phyloP scores from a whole-genome alignment of 2,113 vertebrate species.

The Diglossa brunneiventris region DNA sequence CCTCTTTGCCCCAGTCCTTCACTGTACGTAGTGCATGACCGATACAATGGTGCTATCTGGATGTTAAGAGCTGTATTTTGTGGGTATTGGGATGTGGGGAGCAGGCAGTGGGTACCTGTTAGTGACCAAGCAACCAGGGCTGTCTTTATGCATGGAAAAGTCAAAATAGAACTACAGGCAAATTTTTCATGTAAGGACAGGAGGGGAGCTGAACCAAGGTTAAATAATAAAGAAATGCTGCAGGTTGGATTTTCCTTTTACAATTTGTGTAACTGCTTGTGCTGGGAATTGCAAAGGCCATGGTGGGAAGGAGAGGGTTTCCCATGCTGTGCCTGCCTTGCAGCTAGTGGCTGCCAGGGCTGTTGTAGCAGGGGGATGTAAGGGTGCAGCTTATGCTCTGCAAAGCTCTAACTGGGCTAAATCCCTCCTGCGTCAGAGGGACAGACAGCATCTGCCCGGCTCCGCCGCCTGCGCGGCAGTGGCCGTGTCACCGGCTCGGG shows the following conservation, averaged over 20 bases:
- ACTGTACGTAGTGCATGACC: fast-evolving
- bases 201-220: neutral
- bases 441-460: neutral
- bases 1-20: neutral
- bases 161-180: neutral
- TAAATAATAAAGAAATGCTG: neutral
- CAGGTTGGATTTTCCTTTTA: neutral
- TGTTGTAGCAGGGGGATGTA: neutral
- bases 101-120: too few relatives aligned
- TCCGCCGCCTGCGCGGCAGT: fast-evolving
- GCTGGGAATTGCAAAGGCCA: neutral
- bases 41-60: neutral
- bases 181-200: fast-evolving
- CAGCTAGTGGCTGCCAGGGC: neutral
- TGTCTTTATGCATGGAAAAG: neutral
- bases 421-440: neutral
- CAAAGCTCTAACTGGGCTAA: neutral
- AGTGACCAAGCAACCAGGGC: neutral
- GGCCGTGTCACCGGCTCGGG: fast-evolving
- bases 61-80: fast-evolving
- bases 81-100: neutral
- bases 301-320: neutral
- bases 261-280: neutral
- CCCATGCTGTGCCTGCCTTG: neutral
- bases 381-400: neutral